Evolutionary conservation across 2,113 vertebrate species (phyloP), one percentile per base, ranked within the genome.

Genomic region (Craseonycteris thonglongyai): DNA sequence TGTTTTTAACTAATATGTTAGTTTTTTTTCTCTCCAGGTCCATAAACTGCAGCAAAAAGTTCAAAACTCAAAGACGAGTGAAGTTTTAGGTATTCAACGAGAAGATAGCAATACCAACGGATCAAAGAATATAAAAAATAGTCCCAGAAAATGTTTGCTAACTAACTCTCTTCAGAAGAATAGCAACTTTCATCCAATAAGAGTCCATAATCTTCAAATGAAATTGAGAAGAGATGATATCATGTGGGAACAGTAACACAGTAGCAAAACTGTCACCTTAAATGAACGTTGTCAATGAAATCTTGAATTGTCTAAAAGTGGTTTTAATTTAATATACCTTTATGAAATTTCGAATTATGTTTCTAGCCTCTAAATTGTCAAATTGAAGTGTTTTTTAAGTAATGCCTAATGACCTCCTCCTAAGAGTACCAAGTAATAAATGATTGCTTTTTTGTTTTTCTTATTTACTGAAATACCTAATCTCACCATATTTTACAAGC

Each of bases 181-280:
- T 76, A 97, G 83, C 74, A 97, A 82, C 38, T 98, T 98, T 88
- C 98, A 98, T 92, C 98, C 99, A 89, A 93, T 97, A 96, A 98
- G 97, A 96, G 98, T 98, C 15, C 98, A 98, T 97, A 99, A 98
- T 97, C 98, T 99, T 89, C 98, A 98, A 81, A 98, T 97, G 81
- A 96, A 98, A 82, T 97, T 99, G 78, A 98, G 98, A 95, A 98
- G 98, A 93, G 97, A 99, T 61, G 98, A 99, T 96, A 93, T 99
- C 56, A 94, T 95, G 66, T 99, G 99, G 99, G 98, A 99, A 96
- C 95, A 98, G n/a, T 98, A 98, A 69, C 58, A 80, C 68, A 61
- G 1, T 6, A 54, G 69, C 81, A 54, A 68, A 94, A 40, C 74
- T 63, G 33, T 86, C 78, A 71, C 42, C 92, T 66, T 89, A 54